These are phyloP conservation scores for Sinhomidia bicolor DNA, from an alignment of 2,888 invertebrate genomes.

Conservation along the genomic window DNA sequence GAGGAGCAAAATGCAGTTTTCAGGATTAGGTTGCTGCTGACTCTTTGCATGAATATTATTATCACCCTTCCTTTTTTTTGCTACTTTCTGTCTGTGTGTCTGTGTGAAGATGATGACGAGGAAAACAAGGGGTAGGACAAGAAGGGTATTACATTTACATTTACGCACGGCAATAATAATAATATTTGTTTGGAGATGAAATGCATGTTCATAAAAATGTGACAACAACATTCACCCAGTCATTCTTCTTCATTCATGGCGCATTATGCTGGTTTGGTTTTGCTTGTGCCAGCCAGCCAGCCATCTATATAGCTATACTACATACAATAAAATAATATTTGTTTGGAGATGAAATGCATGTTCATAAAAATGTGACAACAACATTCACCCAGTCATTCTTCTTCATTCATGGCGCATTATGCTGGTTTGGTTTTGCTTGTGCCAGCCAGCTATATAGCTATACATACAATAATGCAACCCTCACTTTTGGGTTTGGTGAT, in stretches of 20 bases:
- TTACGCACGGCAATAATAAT: constrained; percentile 64
- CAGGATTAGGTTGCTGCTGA: not conserved
- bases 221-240: constrained; percentile 63
- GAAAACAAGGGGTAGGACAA: constrained; percentile 44
- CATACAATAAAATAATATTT: constrained; percentile 70
- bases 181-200: constrained; percentile 63
- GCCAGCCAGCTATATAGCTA: too few relatives aligned
- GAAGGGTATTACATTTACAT: constrained; percentile 54
- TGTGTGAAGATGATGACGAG: constrained; percentile 15
- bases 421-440: constrained; percentile 15
- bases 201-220: constrained; percentile 72
- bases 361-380: constrained; percentile 73
- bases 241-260: constrained; percentile 60
- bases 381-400: constrained; percentile 59
- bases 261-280: constrained; percentile 49
- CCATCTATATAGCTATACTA: too few relatives aligned
- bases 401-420: constrained; percentile 57
- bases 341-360: constrained; percentile 62
- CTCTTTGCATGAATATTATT: not conserved
- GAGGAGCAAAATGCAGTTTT: constrained; percentile 31
- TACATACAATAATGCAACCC: constrained; percentile 8
- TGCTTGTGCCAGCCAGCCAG: not conserved
- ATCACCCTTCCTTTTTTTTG: constrained; percentile 34
- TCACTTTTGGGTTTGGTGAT: constrained; percentile 32
- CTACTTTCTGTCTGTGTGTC: not conserved